A percentile compares a stretch with the other conserved stretches of the same genome.
Evolutionary conservation across 1,140 invertebrate genomes (phyloP).

Genomic region (Lucilia cuprina): DNA sequence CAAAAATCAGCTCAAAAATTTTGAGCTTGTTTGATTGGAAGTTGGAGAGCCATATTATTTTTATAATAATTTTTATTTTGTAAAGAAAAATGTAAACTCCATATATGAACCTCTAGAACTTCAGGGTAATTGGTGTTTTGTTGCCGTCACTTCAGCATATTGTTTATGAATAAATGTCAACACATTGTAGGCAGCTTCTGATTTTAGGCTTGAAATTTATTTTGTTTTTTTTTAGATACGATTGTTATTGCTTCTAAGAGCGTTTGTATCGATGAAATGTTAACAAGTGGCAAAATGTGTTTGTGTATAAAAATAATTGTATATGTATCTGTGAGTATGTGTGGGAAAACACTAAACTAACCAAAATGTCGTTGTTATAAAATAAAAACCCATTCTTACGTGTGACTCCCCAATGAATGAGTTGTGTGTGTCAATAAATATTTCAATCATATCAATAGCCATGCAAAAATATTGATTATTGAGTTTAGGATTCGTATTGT

Average conservation of each 20-base stretch:
- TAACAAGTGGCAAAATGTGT: not conserved
- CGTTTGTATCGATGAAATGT: conserved; percentile 10
- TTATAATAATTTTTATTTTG: too few species aligned
- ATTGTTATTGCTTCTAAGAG: not conserved
- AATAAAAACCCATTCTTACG: not conserved
- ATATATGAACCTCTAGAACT: too few species aligned
- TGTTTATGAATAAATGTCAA: conserved; percentile 15
- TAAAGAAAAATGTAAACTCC: too few species aligned
- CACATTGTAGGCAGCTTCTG: not conserved
- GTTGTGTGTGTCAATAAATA: not conserved
- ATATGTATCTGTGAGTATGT: not conserved
- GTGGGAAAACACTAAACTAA: not conserved
- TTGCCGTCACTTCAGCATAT: not conserved
- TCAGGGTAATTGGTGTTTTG: not conserved
- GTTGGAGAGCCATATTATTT: too few species aligned
- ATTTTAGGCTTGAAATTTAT: not conserved
- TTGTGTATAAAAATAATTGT: not conserved
- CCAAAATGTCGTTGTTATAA: not conserved
- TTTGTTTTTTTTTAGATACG: not conserved
- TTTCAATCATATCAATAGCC: conserved; percentile 3
- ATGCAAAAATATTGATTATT: not conserved
- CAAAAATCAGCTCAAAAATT: too few species aligned
- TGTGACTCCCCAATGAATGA: not conserved
- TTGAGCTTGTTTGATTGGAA: too few species aligned
- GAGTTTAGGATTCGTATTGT: not conserved